Base-by-base conservation (phyloP, 2,888 invertebrate species). In the Smittia sp. region DNA sequence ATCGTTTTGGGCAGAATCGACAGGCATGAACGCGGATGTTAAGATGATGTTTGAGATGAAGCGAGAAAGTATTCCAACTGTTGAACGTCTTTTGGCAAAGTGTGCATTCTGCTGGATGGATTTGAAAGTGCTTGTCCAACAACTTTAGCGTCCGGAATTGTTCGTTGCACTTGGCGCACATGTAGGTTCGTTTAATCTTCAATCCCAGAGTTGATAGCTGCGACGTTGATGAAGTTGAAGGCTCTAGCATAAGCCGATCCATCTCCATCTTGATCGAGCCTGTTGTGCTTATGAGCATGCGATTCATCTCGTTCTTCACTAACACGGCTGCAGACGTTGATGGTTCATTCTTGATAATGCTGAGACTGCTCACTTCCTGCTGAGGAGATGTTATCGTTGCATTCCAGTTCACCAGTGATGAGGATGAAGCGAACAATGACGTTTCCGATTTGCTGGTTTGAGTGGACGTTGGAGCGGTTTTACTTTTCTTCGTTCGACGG, bases 51-150 rank as follows among this genome's bases (percentile, higher is more conserved):
- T 91, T 92, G 80, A 90, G 85, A 80, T 94, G 94, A 54, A 92
- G 81, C 67, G 90, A 89, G 75, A 91, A 86, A 80, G 90, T 92
- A 76, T 89, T 89, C 79, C 89, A 86, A 18, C 88, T 84, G 78
- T 87, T 88, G 84, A 90, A 93, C 79, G 88, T 89, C 79, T 92
- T 92, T 13, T 92, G 91, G 79, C 94, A 94, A 18, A 91, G 88
- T 75, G 89, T 86, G 77, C 94, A 94, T 81, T 93, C 92, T 73
- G 93, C 84, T 0, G 93, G 93, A 80, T 94, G 94, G 58, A 89
- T 85, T 78, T 89, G 89, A 41, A 93, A 84, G 80, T 94, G 93
- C 1, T 87, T 87, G 76, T 89, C 88, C 79, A 89, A 93, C 9
- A 87, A 84, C 11, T 86, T 85, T 13, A 91, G 90, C 0, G 87